Base-by-base conservation (phyloP, 2,797 vertebrate genomes). In the Neomorphus geoffroyi region DNA sequence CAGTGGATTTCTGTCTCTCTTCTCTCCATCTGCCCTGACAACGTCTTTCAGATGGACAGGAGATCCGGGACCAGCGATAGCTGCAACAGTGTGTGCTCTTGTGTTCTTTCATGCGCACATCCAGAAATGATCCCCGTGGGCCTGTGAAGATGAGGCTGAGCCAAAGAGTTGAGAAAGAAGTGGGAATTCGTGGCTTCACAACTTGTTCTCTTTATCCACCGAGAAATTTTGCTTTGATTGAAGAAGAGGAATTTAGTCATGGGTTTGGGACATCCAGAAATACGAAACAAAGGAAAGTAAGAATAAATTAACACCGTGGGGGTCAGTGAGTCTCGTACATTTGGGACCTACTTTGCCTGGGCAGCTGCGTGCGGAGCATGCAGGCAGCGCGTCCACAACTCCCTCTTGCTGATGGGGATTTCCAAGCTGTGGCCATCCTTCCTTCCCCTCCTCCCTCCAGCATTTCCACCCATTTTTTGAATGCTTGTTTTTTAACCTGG, bases 341-440 rank as follows among this genome's bases (percentile, higher is more conserved):
- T 35, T 28, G 56, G 28, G 45, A 51, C 7, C 35, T 64, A 10
- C 19, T 10, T 7, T 30, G 11, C 18, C 4, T 0, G 4, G 67
- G 8, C 27, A 37, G 30, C 10, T 60, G 3, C 2, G 8, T 1
- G 7, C 33, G 37, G n/a, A 21, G 45, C 2, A 9, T 64, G 22
- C 17, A 9, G 19, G 12, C 57, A 50, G 18, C 1, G 1, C 39
- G 17, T 32, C 77, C 6, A 0, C 2, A 11, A 27, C 18, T 67
- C 56, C 62, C 30, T n/a, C 27, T 28, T 10, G 4, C 26, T 27
- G 39, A 9, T 0, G 2, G 17, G 21, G 14, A 39, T 66, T 58
- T 80, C 91, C 67, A 39, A 11, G 16, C 37, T 7, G 7, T 26
- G 46, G 9, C 28, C 21, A 1, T 61, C 39, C 45, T 54, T 32